Base-by-base conservation (phyloP, 2,888 invertebrate species). In the Andrena minutula region DNA sequence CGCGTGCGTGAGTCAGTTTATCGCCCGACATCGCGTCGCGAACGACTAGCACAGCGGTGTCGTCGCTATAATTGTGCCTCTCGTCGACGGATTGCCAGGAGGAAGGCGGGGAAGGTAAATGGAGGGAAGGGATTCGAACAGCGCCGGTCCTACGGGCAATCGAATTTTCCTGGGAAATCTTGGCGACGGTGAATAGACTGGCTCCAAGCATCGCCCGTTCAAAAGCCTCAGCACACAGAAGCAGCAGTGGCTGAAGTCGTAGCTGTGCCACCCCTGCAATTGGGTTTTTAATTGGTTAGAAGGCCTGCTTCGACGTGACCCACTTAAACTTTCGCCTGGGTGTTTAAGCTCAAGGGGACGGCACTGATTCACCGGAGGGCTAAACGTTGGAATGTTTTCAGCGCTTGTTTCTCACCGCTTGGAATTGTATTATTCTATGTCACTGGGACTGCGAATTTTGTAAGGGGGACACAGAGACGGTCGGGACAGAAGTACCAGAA, bases 241-340 rank as follows among this genome's bases (percentile, higher is more conserved):
- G 51, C 23, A 26, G 20, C 61, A 23, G 32, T 30, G 73, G 56
- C 47, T 75, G 75, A 78, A 58, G 60, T 35, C 35, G 35, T 30
- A 68, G 32, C 51, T n/a, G 26, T 49, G 5, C 53, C 41, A 23
- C 3, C 10, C 49, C n/a, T 75, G 80, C 60, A 75, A 86, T 85
- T 86, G 85, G 64, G 56, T 85, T 85, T 85, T 85, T 85, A 85
- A 86, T 86, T 86, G 83, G 79, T 73, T 70, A 71, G 28, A 41
- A 69, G 69, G 60, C 12, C 68, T 58, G 71, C 47, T 64, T 28
- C 41, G 63, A 26, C 35, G 23, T 51, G 74, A 75, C 77, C 53
- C 16, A 79, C 47, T 79, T 71, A 53, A 71, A 76, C 51, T 79
- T 76, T 26, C n/a, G 20, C 26, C 28, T 6, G 28, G 23, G 23